These are phyloP conservation scores for Strigamia transsilvanica DNA, from an alignment of 2,888 invertebrate genomes.

Conservation along the genomic window DNA sequence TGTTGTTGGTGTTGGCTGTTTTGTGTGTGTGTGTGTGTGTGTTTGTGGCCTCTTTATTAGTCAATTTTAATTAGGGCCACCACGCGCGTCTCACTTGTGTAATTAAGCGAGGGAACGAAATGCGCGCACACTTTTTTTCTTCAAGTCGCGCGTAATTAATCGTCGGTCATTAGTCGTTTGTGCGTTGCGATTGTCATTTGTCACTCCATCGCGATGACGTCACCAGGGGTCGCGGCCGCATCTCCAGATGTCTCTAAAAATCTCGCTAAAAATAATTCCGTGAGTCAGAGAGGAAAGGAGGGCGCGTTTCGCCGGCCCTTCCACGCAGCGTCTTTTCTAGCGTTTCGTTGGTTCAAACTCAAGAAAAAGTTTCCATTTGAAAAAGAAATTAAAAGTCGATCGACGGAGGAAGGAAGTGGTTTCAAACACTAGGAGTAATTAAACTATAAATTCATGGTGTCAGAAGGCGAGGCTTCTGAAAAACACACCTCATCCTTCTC, in stretches of 20 bases:
- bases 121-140: slow-evolving; percentile 33
- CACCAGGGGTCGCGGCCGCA: slow-evolving; percentile 29
- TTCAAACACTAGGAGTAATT: slow-evolving; percentile 47
- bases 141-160: slow-evolving; percentile 44
- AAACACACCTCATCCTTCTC: slow-evolving; percentile 46
- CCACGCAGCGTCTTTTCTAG: neutral
- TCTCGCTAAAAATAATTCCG: slow-evolving; percentile 20
- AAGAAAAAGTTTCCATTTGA: neutral
- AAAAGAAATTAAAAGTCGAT: slow-evolving; percentile 47
- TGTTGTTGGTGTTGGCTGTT: slow-evolving; percentile 12
- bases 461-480: slow-evolving; percentile 43
- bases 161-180: slow-evolving; percentile 41
- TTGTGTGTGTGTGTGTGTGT: slow-evolving; percentile 25
- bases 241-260: slow-evolving; percentile 41
- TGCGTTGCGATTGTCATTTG: slow-evolving; percentile 46
- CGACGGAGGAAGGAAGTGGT: slow-evolving; percentile 37
- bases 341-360: neutral
- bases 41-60: slow-evolving; percentile 51
- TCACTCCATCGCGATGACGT: slow-evolving; percentile 42
- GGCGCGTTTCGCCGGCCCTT: neutral
- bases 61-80: slow-evolving; percentile 53
- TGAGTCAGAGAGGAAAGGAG: slow-evolving; percentile 18
- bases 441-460: slow-evolving; percentile 49
- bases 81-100: slow-evolving; percentile 52
- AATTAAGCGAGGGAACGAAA: slow-evolving; percentile 51